Evolutionary conservation across 2,888 invertebrate species (phyloP), one percentile per base, ranked within the genome.

Genomic region (Yponomeuta malinellus): DNA sequence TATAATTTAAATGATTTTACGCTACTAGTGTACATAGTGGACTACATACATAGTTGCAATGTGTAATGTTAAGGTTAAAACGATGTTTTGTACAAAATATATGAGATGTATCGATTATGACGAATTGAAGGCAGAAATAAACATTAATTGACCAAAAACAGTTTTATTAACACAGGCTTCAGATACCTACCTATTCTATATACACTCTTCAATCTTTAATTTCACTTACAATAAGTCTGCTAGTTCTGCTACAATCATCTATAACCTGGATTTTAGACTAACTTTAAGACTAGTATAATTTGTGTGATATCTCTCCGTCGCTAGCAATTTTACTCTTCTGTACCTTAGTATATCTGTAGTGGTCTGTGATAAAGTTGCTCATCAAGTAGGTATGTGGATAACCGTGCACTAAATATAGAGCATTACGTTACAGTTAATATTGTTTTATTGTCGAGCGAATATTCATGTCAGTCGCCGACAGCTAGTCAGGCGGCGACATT

Each of bases 281-380:
- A n/a, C 12, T 67, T 43, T 37, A 33, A 5, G 37, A 67, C 4
- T 29, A 52, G 52, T 8, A 68, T 10, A 48, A 8, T 23, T 68
- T 52, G 52, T 52, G 52, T 68, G 31, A 29, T 15, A 68, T 68
- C 48, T 31, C 71, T 70, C 73, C 71, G 72, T 70, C 73, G 70
- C 63, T 71, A 71, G 71, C 71, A 68, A 66, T 64, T 72, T 71
- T 48, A n/a, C 33, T 72, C 71, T 37, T 70, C n/a, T 48, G 63
- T 75, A 73, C 23, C 23, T 23, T 23, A 23, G 23, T 23, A 75
- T 74, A 73, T 74, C 77, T 79, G 81, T 80, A 79, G 81, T 80
- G 79, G 82, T 81, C 85, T 84, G 84, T 83, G 83, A 85, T 84
- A 84, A 77, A 68, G 67, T 72, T 81, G 81, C 83, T 83, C 83